Evolutionary conservation across 2,797 vertebrate genomes (phyloP), one percentile per base, ranked within the genome.

Genomic region (Leptodactylus fallax): DNA sequence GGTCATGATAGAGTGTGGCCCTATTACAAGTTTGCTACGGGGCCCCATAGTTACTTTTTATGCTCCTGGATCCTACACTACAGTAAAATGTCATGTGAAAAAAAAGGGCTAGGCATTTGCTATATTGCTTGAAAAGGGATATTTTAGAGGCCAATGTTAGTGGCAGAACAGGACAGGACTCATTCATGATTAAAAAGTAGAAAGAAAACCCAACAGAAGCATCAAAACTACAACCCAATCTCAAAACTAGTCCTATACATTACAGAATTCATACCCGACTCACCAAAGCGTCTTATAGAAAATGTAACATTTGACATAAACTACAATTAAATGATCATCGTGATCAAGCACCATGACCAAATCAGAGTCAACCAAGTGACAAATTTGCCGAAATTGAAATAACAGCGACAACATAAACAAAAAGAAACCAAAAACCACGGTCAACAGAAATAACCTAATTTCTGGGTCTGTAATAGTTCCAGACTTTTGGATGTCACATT

Each of bases 401-500:
- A 76, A 49, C 13, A 77, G 45, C 71, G 49, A n/a, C 45, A 74
- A 74, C 45, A 13, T 51, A 74, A 51, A 74, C 17, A 49, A 74
- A 77, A 77, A 12, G 21, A 53, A 76, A 6, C 4, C 72, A 67
- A 27, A 77, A 77, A 51, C 10, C 74, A 13, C 49, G 13, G n/a
- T 23, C 14, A 77, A 77, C 11, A 14, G 21, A 23, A 23, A 77
- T 23, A n/a, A 77, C 74, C 74, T 53, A 12, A 60, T 76, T 84
- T 23, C 55, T 27, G 49, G 56, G 13, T 45, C 72, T n/a, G 56
- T 76, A 84, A 76, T 56, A n/a, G 51, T 85, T 76, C 8, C 58
- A 17, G n/a, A 76, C 55, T 60, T 85, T 61, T 58, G 21, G 47
- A 63, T 51, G 71, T 74, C 27, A 85, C 56, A 61, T 77, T 27